Percentiles rank a stretch among this genome's conserved stretches.
Evolutionary conservation across 2,888 invertebrate genomes (phyloP).

Genomic region (Drosophila histrio): DNA sequence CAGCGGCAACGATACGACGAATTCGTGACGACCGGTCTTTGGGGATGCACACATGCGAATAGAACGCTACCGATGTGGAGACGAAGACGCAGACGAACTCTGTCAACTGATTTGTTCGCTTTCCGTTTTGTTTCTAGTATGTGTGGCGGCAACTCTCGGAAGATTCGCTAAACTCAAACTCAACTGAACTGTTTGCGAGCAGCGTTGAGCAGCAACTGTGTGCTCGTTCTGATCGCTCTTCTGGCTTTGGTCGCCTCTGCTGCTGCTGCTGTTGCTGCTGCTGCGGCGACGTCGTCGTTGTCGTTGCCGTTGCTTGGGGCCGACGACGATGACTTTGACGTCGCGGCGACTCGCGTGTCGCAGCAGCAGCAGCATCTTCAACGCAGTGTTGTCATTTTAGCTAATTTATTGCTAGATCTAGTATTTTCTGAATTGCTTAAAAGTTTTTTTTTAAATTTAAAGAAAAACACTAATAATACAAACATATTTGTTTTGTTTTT

Average conservation of each 20-base stretch:
- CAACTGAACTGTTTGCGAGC: slow-evolving; percentile 42
- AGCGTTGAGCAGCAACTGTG: slow-evolving; percentile 47
- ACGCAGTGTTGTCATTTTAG: no score
- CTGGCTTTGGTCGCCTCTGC: slow-evolving; percentile 3
- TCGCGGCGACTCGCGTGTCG: not conserved
- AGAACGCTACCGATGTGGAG: slow-evolving; percentile 8
- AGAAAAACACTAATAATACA: no score
- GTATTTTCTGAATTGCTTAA: no score
- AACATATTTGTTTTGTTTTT: no score
- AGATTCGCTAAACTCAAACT: not conserved
- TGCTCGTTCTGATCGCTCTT: slow-evolving; percentile 17
- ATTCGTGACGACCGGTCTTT: slow-evolving; percentile 49
- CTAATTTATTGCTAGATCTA: no score
- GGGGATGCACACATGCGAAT: slow-evolving; percentile 8
- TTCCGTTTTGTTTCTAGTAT: not conserved
- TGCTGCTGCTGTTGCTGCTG: not conserved
- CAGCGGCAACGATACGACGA: slow-evolving; percentile 14
- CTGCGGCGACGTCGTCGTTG: not conserved
- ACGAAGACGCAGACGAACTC: slow-evolving; percentile 10
- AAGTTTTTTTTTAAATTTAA: no score
- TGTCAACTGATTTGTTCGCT: slow-evolving; percentile 3
- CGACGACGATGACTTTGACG: slow-evolving; percentile 20
- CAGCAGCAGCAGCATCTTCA: slow-evolving; percentile 1
- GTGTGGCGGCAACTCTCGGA: not conserved
- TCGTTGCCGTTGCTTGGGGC: not conserved